Percentiles rank a stretch among this genome's conserved stretches.
Evolutionary conservation across 1,140 invertebrate species (phyloP).

Genomic region (Macrobrachium nipponense): DNA sequence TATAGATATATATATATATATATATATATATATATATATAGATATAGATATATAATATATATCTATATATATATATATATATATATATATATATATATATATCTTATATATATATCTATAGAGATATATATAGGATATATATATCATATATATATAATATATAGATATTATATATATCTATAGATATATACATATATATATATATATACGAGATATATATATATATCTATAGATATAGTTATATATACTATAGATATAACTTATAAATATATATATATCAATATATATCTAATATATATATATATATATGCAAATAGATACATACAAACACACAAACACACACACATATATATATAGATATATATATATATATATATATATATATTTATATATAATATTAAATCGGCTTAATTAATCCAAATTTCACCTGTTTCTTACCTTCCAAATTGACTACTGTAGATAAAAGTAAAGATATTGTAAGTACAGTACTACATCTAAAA

Average conservation of each 20-base stretch:
- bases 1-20: conserved; percentile 26
- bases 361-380: conserved; percentile 12
- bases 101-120: too few species aligned
- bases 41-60: background rate
- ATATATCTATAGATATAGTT: too few species aligned
- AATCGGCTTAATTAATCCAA: background rate
- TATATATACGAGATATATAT: too few species aligned
- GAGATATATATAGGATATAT: conserved; percentile 13
- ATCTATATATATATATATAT: conserved; percentile 32
- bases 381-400: background rate
- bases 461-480: too few species aligned
- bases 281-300: conserved; percentile 16
- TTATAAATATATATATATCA: conserved; percentile 29
- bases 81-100: conserved; percentile 22
- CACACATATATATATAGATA: conserved; percentile 19
- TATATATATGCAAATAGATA: too few species aligned
- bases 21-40: conserved; percentile 31
- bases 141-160: background rate
- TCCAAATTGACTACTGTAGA: too few species aligned
- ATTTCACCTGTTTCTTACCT: background rate
- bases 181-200: too few species aligned
- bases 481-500: too few species aligned
- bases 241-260: conserved; percentile 29
- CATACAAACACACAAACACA: too few species aligned
- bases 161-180: conserved; percentile 27